These are phyloP conservation scores for Andricus curvator DNA, from an alignment of 2,888 invertebrate genomes.

Conservation along the genomic window DNA sequence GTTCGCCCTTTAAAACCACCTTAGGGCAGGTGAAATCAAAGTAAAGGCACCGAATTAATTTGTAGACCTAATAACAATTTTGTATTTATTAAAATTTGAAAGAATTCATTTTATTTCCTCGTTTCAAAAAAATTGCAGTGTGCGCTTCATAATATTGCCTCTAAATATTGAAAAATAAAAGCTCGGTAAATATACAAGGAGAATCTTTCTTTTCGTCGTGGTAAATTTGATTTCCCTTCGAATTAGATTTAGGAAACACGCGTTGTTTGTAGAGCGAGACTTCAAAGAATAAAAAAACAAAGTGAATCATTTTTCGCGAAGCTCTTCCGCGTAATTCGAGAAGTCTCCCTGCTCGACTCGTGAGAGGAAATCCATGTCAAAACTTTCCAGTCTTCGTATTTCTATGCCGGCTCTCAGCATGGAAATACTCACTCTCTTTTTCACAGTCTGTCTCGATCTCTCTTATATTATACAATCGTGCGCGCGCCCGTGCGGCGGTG, in stretches of 20 bases:
- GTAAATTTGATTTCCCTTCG: background rate
- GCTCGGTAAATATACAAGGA: background rate
- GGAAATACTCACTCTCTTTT: background rate
- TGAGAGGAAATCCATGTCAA: conserved; percentile 53
- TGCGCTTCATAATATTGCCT: background rate
- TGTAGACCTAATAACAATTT: too few relatives aligned
- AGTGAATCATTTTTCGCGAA: background rate
- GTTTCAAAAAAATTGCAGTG: background rate
- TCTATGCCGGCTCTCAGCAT: background rate
- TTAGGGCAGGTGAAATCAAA: too few relatives aligned
- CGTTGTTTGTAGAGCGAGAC: background rate
- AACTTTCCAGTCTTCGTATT: conserved; percentile 27
- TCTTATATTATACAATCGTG: background rate
- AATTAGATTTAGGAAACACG: background rate
- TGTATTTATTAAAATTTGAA: background rate
- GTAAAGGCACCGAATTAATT: too few relatives aligned
- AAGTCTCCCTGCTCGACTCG: conserved; percentile 41
- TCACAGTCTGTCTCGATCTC: background rate
- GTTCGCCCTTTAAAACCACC: too few relatives aligned
- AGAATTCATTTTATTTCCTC: background rate
- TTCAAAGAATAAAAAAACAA: background rate
- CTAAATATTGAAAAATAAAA: background rate
- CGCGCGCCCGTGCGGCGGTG: background rate
- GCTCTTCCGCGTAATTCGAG: conserved; percentile 11
- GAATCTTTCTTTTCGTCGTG: background rate